Conservation (phyloP, 2,888 invertebrate genomes). For the Melieria omissa region DNA sequence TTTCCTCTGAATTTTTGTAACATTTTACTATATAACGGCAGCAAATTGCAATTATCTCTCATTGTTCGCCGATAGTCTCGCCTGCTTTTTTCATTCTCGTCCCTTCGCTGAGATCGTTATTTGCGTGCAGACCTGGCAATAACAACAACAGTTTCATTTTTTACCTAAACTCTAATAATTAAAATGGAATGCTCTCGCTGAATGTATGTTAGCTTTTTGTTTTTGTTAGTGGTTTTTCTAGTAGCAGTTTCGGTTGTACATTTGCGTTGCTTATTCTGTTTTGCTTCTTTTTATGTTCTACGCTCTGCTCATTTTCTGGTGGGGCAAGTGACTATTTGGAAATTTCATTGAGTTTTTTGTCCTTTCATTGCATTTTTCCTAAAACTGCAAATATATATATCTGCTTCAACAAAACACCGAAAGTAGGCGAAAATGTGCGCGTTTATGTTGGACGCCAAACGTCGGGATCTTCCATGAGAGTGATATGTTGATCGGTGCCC, state of each 20-base stretch:
- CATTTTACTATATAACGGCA: slow-evolving; percentile 33
- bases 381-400: slow-evolving; percentile 3
- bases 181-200: slow-evolving; percentile 14
- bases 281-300: slow-evolving; percentile 13
- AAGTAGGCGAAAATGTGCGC: slow-evolving; percentile 24
- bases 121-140: slow-evolving; percentile 21
- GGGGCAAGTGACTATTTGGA: slow-evolving; percentile 41
- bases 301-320: slow-evolving; percentile 36
- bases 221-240: slow-evolving; percentile 10
- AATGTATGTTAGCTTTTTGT: slow-evolving; percentile 1
- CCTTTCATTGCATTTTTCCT: slow-evolving; percentile 32
- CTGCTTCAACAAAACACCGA: slow-evolving; percentile 4
- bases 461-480: slow-evolving; percentile 92
- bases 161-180: not conserved
- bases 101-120: slow-evolving; percentile 20
- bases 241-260: slow-evolving; percentile 12
- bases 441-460: slow-evolving; percentile 93
- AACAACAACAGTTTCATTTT: slow-evolving; percentile 18
- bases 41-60: slow-evolving; percentile 30
- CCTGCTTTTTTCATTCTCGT: not conserved
- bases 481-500: slow-evolving; percentile 74
- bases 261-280: slow-evolving; percentile 1
- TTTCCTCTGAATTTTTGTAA: slow-evolving; percentile 3
- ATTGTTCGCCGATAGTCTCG: too few relatives aligned
- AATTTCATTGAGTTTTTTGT: slow-evolving; percentile 23